Evolutionary conservation across 2,888 invertebrate species (phyloP).

Genomic region (Branchellion lobata): DNA sequence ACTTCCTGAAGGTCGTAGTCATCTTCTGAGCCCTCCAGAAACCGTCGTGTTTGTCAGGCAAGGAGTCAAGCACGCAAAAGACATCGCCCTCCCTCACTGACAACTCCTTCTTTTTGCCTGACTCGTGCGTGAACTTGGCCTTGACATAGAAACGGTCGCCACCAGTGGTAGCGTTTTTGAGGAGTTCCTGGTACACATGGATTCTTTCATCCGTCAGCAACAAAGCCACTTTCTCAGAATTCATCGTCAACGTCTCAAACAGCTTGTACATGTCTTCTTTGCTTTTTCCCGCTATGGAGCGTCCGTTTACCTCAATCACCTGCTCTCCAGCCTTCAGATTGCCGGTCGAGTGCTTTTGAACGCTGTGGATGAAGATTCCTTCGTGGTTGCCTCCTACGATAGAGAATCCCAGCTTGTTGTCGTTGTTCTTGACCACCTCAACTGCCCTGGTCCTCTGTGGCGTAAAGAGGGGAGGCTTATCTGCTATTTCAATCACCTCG

Average conservation of each 20-base stretch:
- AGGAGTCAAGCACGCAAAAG: slow-evolving; percentile 51
- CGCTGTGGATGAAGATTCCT: slow-evolving; percentile 50
- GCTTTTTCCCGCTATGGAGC: slow-evolving; percentile 44
- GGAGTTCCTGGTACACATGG: slow-evolving; percentile 45
- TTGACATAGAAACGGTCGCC: slow-evolving; percentile 52
- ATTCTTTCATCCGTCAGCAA: slow-evolving; percentile 40
- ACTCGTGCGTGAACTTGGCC: slow-evolving; percentile 49
- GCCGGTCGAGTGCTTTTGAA: slow-evolving; percentile 47
- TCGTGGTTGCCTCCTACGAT: slow-evolving; percentile 53
- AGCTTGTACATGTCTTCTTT: slow-evolving; percentile 48
- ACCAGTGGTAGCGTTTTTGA: slow-evolving; percentile 48
- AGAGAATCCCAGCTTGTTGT: slow-evolving; percentile 28
- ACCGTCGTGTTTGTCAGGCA: slow-evolving; percentile 50
- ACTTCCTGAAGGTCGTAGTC: slow-evolving; percentile 25
- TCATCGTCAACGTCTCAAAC: slow-evolving; percentile 7
- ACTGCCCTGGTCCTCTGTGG: neutral
- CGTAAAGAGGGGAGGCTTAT: neutral
- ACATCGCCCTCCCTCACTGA: slow-evolving; percentile 50
- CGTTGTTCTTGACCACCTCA: neutral
- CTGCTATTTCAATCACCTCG: slow-evolving; percentile 13
- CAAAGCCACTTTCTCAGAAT: slow-evolving; percentile 32
- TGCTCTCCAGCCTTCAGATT: slow-evolving; percentile 50
- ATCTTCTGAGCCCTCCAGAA: slow-evolving; percentile 50
- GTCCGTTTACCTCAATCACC: slow-evolving; percentile 49
- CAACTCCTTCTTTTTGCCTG: slow-evolving; percentile 47